Evolutionary conservation across 1,140 invertebrate species (phyloP).

Genomic region (Tetramorium simillimum): DNA sequence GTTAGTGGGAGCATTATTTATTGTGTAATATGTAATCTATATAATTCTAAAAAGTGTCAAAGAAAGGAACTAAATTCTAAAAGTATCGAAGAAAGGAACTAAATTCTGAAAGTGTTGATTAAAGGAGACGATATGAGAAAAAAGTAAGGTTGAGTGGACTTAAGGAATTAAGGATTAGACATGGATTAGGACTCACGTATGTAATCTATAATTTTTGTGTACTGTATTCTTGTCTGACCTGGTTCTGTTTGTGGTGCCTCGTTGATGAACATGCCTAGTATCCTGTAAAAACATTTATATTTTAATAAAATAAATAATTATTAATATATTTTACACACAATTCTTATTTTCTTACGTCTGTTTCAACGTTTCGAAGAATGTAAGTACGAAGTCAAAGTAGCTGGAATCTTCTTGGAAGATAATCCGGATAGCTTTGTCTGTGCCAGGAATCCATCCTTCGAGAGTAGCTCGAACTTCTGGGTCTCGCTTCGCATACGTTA

Average conservation of each 20-base stretch:
- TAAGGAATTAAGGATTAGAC: not conserved
- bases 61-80: slow-evolving; percentile 22
- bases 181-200: slow-evolving; percentile 76
- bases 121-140: not conserved
- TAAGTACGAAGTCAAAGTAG: slow-evolving; percentile 81
- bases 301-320: slow-evolving; percentile 41
- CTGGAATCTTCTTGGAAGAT: slow-evolving; percentile 89
- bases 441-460: slow-evolving; percentile 89
- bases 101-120: not conserved
- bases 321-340: not conserved
- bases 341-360: slow-evolving; percentile 75
- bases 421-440: slow-evolving; percentile 88
- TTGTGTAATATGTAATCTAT: slow-evolving; percentile 22
- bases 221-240: slow-evolving; percentile 77
- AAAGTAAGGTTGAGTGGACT: not conserved
- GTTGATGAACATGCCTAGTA: slow-evolving; percentile 70
- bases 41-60: not conserved
- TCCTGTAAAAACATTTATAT: slow-evolving; percentile 62
- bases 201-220: slow-evolving; percentile 76
- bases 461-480: slow-evolving; percentile 88
- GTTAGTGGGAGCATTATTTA: slow-evolving; percentile 66
- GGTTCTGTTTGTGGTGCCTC: slow-evolving; percentile 65
- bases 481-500: slow-evolving; percentile 89
- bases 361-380: slow-evolving; percentile 78
- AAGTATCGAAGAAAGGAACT: slow-evolving; percentile 6